These are phyloP conservation scores for Myiagra hebetior DNA, from an alignment of 2,113 vertebrate genomes.

Conservation along the genomic window DNA sequence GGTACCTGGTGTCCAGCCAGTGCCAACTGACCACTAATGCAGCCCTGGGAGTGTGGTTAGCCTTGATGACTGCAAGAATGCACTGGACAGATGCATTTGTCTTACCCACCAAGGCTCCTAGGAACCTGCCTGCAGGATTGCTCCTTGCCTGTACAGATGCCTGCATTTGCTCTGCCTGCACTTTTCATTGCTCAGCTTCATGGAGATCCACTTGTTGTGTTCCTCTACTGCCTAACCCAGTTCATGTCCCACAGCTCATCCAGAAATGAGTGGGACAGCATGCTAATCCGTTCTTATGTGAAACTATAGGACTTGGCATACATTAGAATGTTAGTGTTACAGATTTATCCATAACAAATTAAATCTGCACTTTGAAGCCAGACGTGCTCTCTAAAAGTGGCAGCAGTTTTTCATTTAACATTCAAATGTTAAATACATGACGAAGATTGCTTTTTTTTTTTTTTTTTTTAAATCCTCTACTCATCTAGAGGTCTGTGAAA, in stretches of 20 bases:
- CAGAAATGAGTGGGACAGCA: neutral
- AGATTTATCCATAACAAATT: neutral
- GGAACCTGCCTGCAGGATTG: neutral
- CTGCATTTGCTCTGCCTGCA: neutral
- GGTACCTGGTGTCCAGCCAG: neutral
- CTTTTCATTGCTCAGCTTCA: neutral
- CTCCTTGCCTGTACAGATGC: neutral
- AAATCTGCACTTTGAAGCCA: neutral
- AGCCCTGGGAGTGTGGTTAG: neutral
- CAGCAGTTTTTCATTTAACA: neutral
- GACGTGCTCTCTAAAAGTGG: neutral
- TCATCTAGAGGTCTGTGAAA: conserved; percentile 24
- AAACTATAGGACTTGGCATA: neutral
- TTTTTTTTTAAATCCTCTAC: neutral
- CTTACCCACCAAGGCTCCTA: neutral
- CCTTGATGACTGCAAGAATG: neutral
- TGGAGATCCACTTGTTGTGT: neutral
- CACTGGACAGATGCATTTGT: neutral
- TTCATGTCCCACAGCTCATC: neutral
- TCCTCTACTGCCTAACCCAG: neutral
- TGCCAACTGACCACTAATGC: neutral
- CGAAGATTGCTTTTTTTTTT: neutral
- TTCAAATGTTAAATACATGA: conserved; percentile 11
- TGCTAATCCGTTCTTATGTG: neutral
- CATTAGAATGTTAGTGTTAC: neutral